Evolutionary conservation across 2,113 vertebrate genomes (phyloP).

Genomic region (Odobenus rosmarus): DNA sequence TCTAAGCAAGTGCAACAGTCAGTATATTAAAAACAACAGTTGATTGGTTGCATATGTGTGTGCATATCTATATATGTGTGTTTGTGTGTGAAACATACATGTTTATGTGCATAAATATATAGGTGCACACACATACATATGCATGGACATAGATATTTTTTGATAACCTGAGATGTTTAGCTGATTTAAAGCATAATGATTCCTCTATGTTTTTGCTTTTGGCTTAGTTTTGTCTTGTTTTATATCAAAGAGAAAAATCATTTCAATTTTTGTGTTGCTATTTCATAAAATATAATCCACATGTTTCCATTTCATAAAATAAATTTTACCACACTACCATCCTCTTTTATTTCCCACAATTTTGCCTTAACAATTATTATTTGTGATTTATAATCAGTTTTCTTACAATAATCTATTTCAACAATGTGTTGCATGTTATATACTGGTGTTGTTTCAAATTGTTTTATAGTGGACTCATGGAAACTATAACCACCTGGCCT

Average conservation of each 20-base stretch:
- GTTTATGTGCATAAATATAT: accelerated
- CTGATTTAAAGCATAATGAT: neutral
- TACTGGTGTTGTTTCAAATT: neutral
- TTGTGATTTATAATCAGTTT: neutral
- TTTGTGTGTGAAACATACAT: neutral
- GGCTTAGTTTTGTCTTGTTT: neutral
- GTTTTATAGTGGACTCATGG: neutral
- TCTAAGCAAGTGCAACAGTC: neutral
- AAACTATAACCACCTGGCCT: neutral
- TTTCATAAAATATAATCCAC: neutral
- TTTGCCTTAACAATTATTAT: neutral
- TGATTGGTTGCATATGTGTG: neutral
- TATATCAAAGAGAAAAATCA: neutral
- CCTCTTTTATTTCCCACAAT: neutral
- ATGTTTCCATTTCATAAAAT: neutral
- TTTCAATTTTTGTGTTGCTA: neutral
- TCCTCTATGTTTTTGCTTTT: neutral
- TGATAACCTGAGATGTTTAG: neutral
- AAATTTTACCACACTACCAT: neutral
- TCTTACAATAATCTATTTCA: neutral
- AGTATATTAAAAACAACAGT: neutral
- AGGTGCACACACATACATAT: neutral
- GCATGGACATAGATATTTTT: neutral
- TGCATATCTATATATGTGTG: neutral
- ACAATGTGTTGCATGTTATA: neutral